Conservation (phyloP, 2,888 invertebrate species). For the Drosophila maculinotata region DNA sequence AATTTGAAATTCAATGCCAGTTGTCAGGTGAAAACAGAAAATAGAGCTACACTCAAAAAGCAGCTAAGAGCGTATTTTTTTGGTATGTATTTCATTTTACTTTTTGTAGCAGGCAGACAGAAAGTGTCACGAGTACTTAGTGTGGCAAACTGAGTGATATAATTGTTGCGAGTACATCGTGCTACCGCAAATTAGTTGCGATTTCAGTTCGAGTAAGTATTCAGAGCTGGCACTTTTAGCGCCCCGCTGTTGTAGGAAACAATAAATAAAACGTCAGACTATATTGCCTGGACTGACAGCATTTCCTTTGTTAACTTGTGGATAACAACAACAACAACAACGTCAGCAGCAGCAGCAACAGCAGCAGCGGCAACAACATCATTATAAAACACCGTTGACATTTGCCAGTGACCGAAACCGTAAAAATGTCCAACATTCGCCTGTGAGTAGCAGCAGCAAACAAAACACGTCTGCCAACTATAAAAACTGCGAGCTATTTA, state of each 20-base stretch:
- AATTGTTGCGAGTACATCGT: conserved; percentile 27
- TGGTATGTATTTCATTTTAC: neutral
- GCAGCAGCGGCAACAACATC: conserved; percentile 26
- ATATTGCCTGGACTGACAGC: conserved; percentile 42
- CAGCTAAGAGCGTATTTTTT: neutral
- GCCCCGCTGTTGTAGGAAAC: conserved; percentile 49
- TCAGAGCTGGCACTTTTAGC: conserved; percentile 34
- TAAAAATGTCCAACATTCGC: conserved; percentile 77
- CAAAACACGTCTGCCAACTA: conserved; percentile 31
- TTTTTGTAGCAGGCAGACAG: neutral
- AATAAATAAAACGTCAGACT: conserved; percentile 58
- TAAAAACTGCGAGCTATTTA: conserved; percentile 61
- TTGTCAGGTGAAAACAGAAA: conserved; percentile 3
- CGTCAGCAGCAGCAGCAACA: conserved; percentile 10
- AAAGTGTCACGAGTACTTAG: conserved; percentile 25
- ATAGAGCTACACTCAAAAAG: neutral
- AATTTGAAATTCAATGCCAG: conserved; percentile 9
- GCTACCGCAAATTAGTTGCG: conserved; percentile 51
- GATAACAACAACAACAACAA: conserved; percentile 21
- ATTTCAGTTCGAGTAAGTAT: conserved; percentile 28
- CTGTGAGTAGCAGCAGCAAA: conserved; percentile 49
- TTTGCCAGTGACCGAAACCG: conserved; percentile 71
- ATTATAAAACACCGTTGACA: conserved; percentile 67
- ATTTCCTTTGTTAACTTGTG: conserved; percentile 39
- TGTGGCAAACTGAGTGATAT: conserved; percentile 24